Evolutionary conservation across 2,113 vertebrate species (phyloP).

Genomic region (Nesogale talazaci): DNA sequence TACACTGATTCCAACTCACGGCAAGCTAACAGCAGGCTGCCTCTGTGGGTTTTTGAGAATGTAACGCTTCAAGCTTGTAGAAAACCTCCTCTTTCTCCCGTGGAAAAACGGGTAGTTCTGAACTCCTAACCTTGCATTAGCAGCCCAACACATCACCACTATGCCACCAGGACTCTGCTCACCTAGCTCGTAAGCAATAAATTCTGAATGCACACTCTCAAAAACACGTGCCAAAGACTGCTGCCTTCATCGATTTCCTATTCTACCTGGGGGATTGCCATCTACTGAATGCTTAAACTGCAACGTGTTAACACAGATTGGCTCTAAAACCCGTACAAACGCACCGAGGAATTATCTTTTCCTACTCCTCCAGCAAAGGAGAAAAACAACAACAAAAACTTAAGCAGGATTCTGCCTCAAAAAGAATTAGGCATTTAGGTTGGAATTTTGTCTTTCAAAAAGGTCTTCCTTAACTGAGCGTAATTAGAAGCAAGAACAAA

Average conservation of each 20-base stretch:
- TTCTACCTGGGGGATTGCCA: neutral
- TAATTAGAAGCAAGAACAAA: neutral
- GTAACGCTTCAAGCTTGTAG: too few species aligned
- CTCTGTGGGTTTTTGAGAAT: too few species aligned
- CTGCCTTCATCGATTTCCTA: neutral
- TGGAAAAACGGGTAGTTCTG: too few species aligned
- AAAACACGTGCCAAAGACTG: neutral
- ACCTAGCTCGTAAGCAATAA: neutral
- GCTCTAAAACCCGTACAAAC: too few species aligned
- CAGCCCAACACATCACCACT: too few species aligned
- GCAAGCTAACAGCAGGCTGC: too few species aligned
- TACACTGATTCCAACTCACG: too few species aligned
- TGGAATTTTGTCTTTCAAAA: constrained; percentile 21
- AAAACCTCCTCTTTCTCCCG: too few species aligned
- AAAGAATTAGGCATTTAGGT: neutral
- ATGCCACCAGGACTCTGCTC: neutral
- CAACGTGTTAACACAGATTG: neutral
- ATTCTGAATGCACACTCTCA: neutral
- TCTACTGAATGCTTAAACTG: constrained; percentile 2
- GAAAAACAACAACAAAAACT: too few species aligned
- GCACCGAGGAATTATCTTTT: too few species aligned
- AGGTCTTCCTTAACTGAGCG: neutral
- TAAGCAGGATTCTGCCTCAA: neutral
- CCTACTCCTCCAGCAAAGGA: too few species aligned
- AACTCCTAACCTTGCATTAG: too few species aligned